Conservation (phyloP, 53 echinoderm and acorn worm genomes). For the Apostichopus leukothele region DNA sequence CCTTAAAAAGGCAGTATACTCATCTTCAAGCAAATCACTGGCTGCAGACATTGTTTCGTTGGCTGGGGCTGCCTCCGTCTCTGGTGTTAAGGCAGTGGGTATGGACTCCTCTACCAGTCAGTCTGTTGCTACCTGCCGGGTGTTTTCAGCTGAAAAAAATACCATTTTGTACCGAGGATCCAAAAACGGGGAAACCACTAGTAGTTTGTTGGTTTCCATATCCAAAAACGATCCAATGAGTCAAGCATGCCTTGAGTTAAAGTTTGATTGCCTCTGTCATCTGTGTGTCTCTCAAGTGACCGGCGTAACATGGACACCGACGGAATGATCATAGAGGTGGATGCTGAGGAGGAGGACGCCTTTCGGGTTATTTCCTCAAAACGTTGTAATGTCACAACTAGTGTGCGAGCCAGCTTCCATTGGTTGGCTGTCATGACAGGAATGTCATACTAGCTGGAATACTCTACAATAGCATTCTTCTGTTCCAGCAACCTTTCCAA, state of each 20-base stretch:
- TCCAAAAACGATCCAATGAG: not conserved
- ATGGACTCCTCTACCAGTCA: not conserved
- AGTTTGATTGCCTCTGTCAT: not conserved
- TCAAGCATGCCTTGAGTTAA: not conserved
- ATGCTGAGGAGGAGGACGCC: slow-evolving; percentile 13
- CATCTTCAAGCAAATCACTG: no score
- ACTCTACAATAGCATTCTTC: slow-evolving; percentile 36
- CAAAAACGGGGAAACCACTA: slow-evolving; percentile 12
- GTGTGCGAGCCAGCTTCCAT: slow-evolving; percentile 34
- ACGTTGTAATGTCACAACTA: slow-evolving; percentile 24
- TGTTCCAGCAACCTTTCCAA: slow-evolving; percentile 12
- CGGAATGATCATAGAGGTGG: slow-evolving; percentile 34
- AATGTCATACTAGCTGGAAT: slow-evolving; percentile 40
- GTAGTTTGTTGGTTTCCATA: not conserved
- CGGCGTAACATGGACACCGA: slow-evolving; percentile 1
- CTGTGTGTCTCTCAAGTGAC: not conserved
- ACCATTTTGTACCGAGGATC: slow-evolving; percentile 25
- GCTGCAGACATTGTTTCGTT: no score
- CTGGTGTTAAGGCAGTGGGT: not conserved
- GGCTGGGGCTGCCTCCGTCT: not conserved
- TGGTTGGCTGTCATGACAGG: slow-evolving; percentile 48
- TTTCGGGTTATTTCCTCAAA: slow-evolving; percentile 45
- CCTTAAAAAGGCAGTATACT: no score
- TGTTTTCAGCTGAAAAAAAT: not conserved
- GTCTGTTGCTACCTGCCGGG: not conserved